Evolutionary conservation across 2,113 vertebrate genomes (phyloP), one percentile per base, ranked within the genome.

Genomic region (Thalassarche chlororhynchos): DNA sequence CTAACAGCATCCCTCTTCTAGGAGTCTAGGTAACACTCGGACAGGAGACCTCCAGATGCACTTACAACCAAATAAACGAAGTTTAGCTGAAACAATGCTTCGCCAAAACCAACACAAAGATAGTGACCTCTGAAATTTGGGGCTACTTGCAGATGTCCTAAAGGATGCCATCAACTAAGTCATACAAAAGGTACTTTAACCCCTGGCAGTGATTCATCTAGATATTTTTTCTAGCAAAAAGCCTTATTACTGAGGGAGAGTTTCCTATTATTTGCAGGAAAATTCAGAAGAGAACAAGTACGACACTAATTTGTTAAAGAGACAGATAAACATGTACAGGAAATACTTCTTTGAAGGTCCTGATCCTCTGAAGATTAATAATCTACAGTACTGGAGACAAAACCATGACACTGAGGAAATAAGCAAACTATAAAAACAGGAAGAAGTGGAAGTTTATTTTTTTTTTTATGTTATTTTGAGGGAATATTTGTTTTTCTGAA

Each of bases 341-440:
- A 98, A 98, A 98, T 98, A 98, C 93, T 98, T 98, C 97, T 97
- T 94, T 89, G 92, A 98, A 98, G 98, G 97, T 98, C 97, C 90
- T 97, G 98, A 97, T 98, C 98, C 97, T 98, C 96, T 97, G 93
- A 98, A 98, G 98, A 98, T 98, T 98, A 98, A 98, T 97, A 98
- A 95, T 96, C 95, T 94, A 90, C 95, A 97, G 95, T 84, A 97
- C 93, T 96, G 94, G 95, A 97, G 96, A 97, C 95, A 97, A 97
- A 98, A 94, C 92, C 97, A 96, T 93, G 97, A 98, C 97, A 98
- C 95, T 49, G 95, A 98, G 98, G 98, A 98, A 98, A 97, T 91
- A 98, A 97, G 96, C 49, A 9, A 97, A 97, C 97, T 98, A 96
- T 97, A 96, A 98, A 98, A 98, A 98, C 98, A 98, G 98, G 98